Evolutionary conservation across 2,113 vertebrate species (phyloP).

Genomic region (Paramisgurnus dabryanus): DNA sequence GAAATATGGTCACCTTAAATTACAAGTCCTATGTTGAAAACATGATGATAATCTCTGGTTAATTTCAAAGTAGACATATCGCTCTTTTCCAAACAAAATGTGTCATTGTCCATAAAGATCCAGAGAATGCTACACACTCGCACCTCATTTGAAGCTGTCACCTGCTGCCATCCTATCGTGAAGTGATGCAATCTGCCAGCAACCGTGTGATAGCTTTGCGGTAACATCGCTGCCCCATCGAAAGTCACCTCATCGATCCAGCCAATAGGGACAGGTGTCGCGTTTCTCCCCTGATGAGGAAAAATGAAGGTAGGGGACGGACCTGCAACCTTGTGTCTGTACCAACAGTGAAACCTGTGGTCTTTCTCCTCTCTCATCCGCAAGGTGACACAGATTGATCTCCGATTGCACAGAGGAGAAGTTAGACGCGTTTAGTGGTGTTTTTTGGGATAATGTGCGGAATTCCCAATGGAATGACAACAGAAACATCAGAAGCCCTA

Average conservation of each 20-base stretch:
- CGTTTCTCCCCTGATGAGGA: constrained; percentile 39
- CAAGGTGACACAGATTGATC: constrained; percentile 47
- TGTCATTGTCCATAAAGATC: background rate
- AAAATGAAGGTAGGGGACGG: constrained; percentile 5
- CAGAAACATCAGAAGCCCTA: constrained; percentile 5
- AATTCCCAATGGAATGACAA: constrained; percentile 10
- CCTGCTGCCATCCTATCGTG: background rate
- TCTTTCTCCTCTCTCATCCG: background rate
- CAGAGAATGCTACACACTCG: background rate
- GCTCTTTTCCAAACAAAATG: no score
- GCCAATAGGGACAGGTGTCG: constrained; percentile 42
- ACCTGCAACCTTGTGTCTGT: constrained; percentile 37
- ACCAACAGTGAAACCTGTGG: constrained; percentile 20
- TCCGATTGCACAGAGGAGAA: constrained; percentile 33
- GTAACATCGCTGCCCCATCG: constrained; percentile 28
- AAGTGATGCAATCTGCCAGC: constrained; percentile 39
- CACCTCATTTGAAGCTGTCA: background rate
- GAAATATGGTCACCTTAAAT: no score
- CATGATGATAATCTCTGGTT: no score
- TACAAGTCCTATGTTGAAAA: no score
- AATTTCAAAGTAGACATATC: no score
- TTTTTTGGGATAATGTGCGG: constrained; percentile 9
- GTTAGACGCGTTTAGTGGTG: constrained; percentile 36
- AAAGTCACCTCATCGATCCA: constrained; percentile 51
- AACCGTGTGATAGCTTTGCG: constrained; percentile 22